Conservation (phyloP, 2,888 invertebrate genomes). For the Galerucella calmariensis region DNA sequence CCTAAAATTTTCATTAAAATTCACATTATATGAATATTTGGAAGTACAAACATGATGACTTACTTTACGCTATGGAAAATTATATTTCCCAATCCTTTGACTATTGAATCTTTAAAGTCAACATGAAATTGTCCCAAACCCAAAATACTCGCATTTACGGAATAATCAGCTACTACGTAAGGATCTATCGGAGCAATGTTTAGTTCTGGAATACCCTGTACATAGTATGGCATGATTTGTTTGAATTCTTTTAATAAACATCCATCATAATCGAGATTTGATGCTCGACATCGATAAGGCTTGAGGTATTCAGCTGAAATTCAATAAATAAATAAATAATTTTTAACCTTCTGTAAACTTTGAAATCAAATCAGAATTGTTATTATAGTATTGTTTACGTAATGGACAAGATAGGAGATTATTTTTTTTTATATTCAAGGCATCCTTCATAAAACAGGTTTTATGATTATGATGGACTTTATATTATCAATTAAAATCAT, state of each 20-base stretch:
- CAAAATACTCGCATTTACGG: not conserved
- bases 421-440: not conserved
- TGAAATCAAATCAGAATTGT: not conserved
- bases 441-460: not conserved
- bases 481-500: too few species aligned
- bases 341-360: not conserved
- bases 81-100: not conserved
- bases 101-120: not conserved
- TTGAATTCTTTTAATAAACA: conserved; percentile 2
- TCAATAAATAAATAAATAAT: not conserved
- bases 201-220: conserved; percentile 8
- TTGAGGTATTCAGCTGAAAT: conserved; percentile 13
- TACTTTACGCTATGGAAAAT: conserved; percentile 10
- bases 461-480: not conserved
- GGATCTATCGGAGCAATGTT: conserved; percentile 1
- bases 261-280: not conserved
- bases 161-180: not conserved
- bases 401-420: not conserved
- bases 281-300: not conserved
- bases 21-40: too few species aligned
- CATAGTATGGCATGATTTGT: not conserved
- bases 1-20: not conserved
- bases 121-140: not conserved
- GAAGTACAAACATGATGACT: not conserved
- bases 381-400: not conserved